Percentiles rank a stretch among this genome's conserved stretches.
phyloP scores from a whole-genome alignment of 2,888 invertebrate species.

The Zaprionus lineosus region DNA sequence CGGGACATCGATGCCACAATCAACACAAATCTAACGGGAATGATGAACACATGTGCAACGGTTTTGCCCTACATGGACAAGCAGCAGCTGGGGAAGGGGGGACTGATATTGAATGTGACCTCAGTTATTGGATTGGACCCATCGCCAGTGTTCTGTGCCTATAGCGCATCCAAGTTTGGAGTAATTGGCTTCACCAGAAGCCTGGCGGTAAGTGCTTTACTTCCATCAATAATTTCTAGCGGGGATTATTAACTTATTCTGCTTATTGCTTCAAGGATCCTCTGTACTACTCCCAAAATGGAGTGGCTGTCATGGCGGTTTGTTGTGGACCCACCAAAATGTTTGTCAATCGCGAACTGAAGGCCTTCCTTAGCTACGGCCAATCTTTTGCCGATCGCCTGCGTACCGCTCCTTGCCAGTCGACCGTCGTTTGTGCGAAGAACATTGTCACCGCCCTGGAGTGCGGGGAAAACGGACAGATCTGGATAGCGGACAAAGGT shows the following conservation, averaged over 20 bases:
- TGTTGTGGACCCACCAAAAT: conserved; percentile 79
- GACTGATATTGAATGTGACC: conserved; percentile 81
- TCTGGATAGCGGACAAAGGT: conserved; percentile 79
- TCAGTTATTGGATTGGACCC: conserved; percentile 79
- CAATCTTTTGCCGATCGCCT: conserved; percentile 60
- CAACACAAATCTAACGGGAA: conserved; percentile 68
- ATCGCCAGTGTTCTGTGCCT: conserved; percentile 74
- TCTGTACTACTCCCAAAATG: conserved; percentile 69
- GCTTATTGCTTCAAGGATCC: conserved; percentile 62
- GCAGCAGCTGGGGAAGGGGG: conserved; percentile 81
- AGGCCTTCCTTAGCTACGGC: conserved; percentile 65
- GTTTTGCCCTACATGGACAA: conserved; percentile 82
- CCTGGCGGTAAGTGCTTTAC: conserved; percentile 66
- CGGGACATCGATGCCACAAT: conserved; percentile 65
- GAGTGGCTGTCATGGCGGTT: conserved; percentile 75
- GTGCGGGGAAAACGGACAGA: conserved; percentile 71
- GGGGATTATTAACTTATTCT: too few relatives aligned
- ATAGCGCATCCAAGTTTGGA: conserved; percentile 81
- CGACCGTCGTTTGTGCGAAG: conserved; percentile 65
- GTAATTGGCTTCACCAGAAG: conserved; percentile 81
- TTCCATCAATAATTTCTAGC: too few relatives aligned
- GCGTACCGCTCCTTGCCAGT: conserved; percentile 63
- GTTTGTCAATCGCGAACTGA: conserved; percentile 56
- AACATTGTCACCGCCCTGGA: conserved; percentile 79
- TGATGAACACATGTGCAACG: conserved; percentile 75